phyloP scores from a whole-genome alignment of 2,888 invertebrate species.

The Iselma pallidipennis region DNA sequence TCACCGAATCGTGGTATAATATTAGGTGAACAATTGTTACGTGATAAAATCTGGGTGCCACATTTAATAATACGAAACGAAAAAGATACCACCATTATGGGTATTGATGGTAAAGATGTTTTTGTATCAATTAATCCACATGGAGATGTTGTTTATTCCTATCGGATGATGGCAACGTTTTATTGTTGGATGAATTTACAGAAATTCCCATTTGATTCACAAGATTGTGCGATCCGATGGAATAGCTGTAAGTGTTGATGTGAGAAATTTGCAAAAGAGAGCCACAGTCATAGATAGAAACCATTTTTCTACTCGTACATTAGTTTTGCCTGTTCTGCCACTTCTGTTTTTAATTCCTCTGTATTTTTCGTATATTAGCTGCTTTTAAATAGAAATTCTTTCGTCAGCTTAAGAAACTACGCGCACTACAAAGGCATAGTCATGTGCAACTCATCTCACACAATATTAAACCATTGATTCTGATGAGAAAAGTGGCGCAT shows the following conservation, averaged over 20 bases:
- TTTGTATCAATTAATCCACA: conserved; percentile 78
- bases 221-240: conserved; percentile 61
- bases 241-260: not conserved
- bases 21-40: conserved; percentile 71
- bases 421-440: too few relatives aligned
- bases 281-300: too few relatives aligned
- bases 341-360: too few relatives aligned
- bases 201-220: conserved; percentile 87
- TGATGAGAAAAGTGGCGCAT: too few relatives aligned
- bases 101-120: conserved; percentile 76
- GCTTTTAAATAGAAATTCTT: too few relatives aligned
- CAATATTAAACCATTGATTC: too few relatives aligned
- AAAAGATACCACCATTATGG: conserved; percentile 74
- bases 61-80: conserved; percentile 84
- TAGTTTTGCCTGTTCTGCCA: too few relatives aligned
- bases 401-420: too few relatives aligned
- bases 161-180: conserved; percentile 77
- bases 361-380: too few relatives aligned
- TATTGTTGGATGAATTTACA: conserved; percentile 86
- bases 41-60: conserved; percentile 80
- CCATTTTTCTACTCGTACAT: too few relatives aligned
- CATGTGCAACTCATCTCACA: too few relatives aligned
- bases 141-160: conserved; percentile 79
- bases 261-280: not conserved
- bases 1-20: conserved; percentile 71